These are phyloP conservation scores for Smittia sp. DNA, from an alignment of 2,888 invertebrate species.

Conservation along the genomic window DNA sequence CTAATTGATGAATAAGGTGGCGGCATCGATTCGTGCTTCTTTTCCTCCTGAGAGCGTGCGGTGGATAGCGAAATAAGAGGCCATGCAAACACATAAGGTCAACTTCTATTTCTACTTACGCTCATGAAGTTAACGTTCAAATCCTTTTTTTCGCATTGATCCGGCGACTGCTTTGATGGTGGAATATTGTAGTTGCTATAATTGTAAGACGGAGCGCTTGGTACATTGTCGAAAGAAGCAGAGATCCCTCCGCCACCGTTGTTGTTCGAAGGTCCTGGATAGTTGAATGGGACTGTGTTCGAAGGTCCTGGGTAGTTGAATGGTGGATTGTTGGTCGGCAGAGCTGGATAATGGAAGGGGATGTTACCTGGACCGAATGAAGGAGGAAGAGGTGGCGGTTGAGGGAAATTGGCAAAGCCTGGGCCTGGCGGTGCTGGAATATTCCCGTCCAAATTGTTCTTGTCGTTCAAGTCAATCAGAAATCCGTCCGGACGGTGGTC, in stretches of 20 bases:
- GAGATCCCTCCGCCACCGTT: conserved; percentile 56
- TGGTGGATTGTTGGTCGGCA: conserved; percentile 53
- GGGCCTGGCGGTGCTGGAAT: conserved; percentile 64
- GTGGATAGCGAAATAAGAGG: conserved; percentile 33
- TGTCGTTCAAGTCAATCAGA: conserved; percentile 61
- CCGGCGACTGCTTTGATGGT: conserved; percentile 46
- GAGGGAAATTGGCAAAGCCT: conserved; percentile 80
- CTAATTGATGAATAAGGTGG: conserved; percentile 69
- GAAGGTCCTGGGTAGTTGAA: conserved; percentile 61
- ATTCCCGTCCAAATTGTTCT: conserved; percentile 60
- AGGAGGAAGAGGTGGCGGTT: conserved; percentile 64
- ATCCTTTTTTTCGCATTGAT: conserved; percentile 59
- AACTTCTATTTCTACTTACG: conserved; percentile 47
- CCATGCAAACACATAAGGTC: not conserved
- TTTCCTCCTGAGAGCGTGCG: conserved; percentile 58
- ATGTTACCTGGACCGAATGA: conserved; percentile 56
- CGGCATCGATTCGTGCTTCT: conserved; percentile 48
- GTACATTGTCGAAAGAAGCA: conserved; percentile 47
- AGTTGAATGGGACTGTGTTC: conserved; percentile 60
- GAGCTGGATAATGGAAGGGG: conserved; percentile 65
- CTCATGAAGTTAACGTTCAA: conserved; percentile 60
- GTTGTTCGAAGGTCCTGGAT: conserved; percentile 55
- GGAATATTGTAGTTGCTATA: conserved; percentile 65
- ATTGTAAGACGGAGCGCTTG: conserved; percentile 49
- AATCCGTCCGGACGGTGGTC: conserved; percentile 63